Percentiles rank a stretch among this genome's conserved stretches.
These are phyloP conservation scores for Anoura caudifer DNA, from an alignment of 2,113 vertebrate genomes.

Conservation along the genomic window DNA sequence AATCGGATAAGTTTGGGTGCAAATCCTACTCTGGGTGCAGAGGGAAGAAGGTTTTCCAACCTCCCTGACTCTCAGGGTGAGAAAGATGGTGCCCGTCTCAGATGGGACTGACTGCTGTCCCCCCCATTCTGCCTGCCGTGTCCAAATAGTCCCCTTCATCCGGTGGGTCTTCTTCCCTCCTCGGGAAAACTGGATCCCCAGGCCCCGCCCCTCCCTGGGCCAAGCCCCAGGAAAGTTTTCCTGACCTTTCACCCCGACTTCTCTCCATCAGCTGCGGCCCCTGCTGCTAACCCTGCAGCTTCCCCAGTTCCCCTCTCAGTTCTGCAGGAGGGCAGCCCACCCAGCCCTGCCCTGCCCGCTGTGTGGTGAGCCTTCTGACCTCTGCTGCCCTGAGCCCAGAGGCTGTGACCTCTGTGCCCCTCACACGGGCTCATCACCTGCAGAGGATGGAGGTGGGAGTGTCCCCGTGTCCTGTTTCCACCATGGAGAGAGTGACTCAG, in stretches of 20 bases:
- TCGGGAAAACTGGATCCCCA: too few relatives aligned
- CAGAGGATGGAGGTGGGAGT: rapidly evolving
- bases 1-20: too few relatives aligned
- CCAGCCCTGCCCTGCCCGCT: rapidly evolving
- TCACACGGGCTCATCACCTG: rapidly evolving
- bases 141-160: rapidly evolving
- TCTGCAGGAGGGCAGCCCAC: rapidly evolving
- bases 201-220: rapidly evolving
- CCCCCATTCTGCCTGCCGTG: rapidly evolving
- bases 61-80: rapidly evolving
- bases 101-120: rapidly evolving
- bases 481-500: not conserved
- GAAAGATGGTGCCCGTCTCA: rapidly evolving
- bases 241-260: rapidly evolving
- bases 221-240: not conserved
- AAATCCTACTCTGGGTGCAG: rapidly evolving
- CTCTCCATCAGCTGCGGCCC: rapidly evolving
- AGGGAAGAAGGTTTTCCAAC: rapidly evolving
- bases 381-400: rapidly evolving
- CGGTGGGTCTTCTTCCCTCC: rapidly evolving
- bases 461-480: rapidly evolving
- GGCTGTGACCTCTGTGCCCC: rapidly evolving
- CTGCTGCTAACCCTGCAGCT: rapidly evolving
- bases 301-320: rapidly evolving
- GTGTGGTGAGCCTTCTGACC: too few relatives aligned